These are phyloP conservation scores for Blastomussa wellsi DNA, from an alignment of 92 coral and sea anemone species.

Conservation along the genomic window DNA sequence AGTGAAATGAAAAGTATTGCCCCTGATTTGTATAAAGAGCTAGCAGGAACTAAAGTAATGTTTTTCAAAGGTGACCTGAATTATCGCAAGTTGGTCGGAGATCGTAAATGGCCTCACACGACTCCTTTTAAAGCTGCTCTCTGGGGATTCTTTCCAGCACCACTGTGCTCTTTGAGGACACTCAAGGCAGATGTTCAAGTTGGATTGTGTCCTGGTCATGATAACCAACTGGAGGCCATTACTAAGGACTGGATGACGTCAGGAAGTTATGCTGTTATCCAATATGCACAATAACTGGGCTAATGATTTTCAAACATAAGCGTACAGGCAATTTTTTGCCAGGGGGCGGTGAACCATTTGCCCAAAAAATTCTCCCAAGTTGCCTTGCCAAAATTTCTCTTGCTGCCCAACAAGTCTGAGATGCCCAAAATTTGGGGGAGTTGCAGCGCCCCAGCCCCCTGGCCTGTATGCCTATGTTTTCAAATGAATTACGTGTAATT, in stretches of 20 bases:
- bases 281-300: constrained; percentile 51
- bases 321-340: too few species aligned
- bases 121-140: constrained; percentile 78
- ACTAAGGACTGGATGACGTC: constrained; percentile 95
- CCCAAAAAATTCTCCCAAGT: too few species aligned
- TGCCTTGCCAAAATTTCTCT: too few species aligned
- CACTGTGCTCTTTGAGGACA: constrained; percentile 89
- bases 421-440: too few species aligned
- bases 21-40: constrained; percentile 74
- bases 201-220: constrained; percentile 85
- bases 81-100: constrained; percentile 96
- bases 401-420: too few species aligned
- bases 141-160: constrained; percentile 93
- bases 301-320: neutral
- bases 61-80: constrained; percentile 96
- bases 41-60: constrained; percentile 78
- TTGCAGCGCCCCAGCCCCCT: too few species aligned
- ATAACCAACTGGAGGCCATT: constrained; percentile 47
- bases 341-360: too few species aligned
- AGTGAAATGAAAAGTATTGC: constrained; percentile 72
- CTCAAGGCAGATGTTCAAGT: constrained; percentile 95
- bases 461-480: too few species aligned
- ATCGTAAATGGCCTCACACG: constrained; percentile 92
- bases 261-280: constrained; percentile 88
- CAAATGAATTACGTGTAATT: too few species aligned